Evolutionary conservation across 2,113 vertebrate species (phyloP), one percentile per base, ranked within the genome.

Genomic region (Oreochromis spilurus): DNA sequence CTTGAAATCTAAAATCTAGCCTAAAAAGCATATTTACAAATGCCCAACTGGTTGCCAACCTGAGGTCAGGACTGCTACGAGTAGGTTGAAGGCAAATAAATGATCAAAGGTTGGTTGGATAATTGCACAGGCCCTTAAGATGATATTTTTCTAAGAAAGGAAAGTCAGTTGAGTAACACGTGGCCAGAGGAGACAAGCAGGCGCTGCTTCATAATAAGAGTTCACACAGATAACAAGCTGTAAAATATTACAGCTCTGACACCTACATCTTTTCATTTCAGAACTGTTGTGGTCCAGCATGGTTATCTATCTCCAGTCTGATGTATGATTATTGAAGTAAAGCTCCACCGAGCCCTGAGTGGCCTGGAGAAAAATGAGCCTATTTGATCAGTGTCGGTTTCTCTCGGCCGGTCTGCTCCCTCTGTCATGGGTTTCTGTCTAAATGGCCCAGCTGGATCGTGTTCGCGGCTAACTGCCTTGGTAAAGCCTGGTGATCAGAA

Each of bases 401-500:
- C 88, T 85, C 79, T 67, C 40, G 4, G 84, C 45, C 75, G 6
- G 85, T 91, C 88, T 90, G 85, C 77, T 81, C 79, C 57, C 84
- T 84, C 83, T 60, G 85, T 88, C 55, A n/a, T 36, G 83, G 45
- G 13, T 85, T 54, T 70, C 83, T 16, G 50, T 82, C 53, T 87
- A 81, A 87, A 88, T 87, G 89, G 88, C 84, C 81, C 65, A 9
- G 21, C 57, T 84, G 87, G 90, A 89, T 93, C 79, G 48, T 90
- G 75, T 94, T 94, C 34, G 81, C 81, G 52, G 93, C 90, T 88
- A 91, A 90, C 83, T 60, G 85, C 79, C 80, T 79, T 38, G 21
- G 89, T 94, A 92, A 93, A 94, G 78, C 31, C 79, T 82, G 84
- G 26, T 50, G 78, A 95, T 95, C 91, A 85, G 88, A 93, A 93